A percentile compares a stretch with the other conserved stretches of the same genome.
These are phyloP conservation scores for Drosophila paucipuncta DNA, from an alignment of 2,888 invertebrate species.

Conservation along the genomic window DNA sequence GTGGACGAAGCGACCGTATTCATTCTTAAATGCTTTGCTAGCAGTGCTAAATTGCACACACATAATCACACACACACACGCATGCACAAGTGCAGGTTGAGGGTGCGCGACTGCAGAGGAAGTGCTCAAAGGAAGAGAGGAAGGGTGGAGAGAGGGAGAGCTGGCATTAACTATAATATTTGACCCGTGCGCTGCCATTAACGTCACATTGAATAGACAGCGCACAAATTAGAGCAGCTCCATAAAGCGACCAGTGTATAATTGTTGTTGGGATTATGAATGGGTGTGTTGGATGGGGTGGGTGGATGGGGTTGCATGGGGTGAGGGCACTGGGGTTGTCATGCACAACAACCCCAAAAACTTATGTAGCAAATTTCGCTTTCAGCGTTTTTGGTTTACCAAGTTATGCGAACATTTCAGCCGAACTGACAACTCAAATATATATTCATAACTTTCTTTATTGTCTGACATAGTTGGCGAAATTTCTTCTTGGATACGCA, in stretches of 20 bases:
- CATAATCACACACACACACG: not conserved
- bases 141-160: conserved; percentile 1
- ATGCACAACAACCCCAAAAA: conserved; percentile 9
- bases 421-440: conserved; percentile 20
- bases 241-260: conserved; percentile 42
- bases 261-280: conserved; percentile 53
- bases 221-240: conserved; percentile 63
- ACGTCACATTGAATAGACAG: conserved; percentile 69
- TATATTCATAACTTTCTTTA: conserved; percentile 37
- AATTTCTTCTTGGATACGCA: conserved; percentile 16
- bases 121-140: not conserved
- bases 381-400: conserved; percentile 10
- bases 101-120: conserved; percentile 45
- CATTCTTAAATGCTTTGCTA: conserved; percentile 60
- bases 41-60: conserved; percentile 82
- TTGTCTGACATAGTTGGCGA: conserved; percentile 19
- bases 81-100: conserved; percentile 22
- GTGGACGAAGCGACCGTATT: conserved; percentile 25
- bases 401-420: conserved; percentile 24
- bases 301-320: not conserved
- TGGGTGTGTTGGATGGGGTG: not conserved
- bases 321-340: not conserved
- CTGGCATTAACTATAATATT: conserved; percentile 71
- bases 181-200: conserved; percentile 76
- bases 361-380: conserved; percentile 19